Conservation (phyloP, 2,113 vertebrate species). For the Danionella cerebrum region DNA sequence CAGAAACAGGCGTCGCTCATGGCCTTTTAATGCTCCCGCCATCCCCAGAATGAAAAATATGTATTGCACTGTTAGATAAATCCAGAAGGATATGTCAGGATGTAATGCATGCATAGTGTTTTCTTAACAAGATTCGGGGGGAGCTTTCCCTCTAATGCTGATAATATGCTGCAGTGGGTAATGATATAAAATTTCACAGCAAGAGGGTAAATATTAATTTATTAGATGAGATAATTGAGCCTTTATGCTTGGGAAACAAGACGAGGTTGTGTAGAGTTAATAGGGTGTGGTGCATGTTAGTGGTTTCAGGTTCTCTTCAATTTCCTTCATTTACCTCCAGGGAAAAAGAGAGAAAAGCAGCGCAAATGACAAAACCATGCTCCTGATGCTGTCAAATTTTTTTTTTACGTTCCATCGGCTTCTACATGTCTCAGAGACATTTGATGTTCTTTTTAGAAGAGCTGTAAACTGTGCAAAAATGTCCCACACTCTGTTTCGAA, state of each 20-base stretch:
- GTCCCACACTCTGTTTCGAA: not conserved
- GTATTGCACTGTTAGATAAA: too few relatives aligned
- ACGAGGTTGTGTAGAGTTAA: slow-evolving; percentile 14
- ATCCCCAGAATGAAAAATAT: too few relatives aligned
- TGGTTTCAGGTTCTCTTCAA: slow-evolving; percentile 13
- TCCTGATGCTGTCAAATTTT: not conserved
- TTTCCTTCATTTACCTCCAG: slow-evolving; percentile 6
- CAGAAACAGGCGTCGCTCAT: too few relatives aligned
- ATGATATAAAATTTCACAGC: too few relatives aligned
- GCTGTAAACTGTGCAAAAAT: not conserved
- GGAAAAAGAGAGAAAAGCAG: not conserved
- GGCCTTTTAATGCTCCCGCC: too few relatives aligned
- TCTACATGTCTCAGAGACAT: not conserved
- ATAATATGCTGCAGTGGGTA: too few relatives aligned
- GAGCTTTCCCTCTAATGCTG: too few relatives aligned
- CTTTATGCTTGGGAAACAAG: not conserved
- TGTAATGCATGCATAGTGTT: too few relatives aligned
- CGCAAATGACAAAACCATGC: slow-evolving; percentile 23
- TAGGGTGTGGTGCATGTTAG: slow-evolving; percentile 19
- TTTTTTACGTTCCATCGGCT: not conserved
- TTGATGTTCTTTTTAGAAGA: slow-evolving; percentile 5
- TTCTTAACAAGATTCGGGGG: too few relatives aligned
- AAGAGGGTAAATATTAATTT: too few relatives aligned
- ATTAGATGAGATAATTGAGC: not conserved
- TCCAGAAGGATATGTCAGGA: too few relatives aligned